These are phyloP conservation scores for rabbit (Oryctolagus cuniculus) DNA, from an alignment of 2,113 vertebrate genomes.

Conservation along the genomic window DNA sequence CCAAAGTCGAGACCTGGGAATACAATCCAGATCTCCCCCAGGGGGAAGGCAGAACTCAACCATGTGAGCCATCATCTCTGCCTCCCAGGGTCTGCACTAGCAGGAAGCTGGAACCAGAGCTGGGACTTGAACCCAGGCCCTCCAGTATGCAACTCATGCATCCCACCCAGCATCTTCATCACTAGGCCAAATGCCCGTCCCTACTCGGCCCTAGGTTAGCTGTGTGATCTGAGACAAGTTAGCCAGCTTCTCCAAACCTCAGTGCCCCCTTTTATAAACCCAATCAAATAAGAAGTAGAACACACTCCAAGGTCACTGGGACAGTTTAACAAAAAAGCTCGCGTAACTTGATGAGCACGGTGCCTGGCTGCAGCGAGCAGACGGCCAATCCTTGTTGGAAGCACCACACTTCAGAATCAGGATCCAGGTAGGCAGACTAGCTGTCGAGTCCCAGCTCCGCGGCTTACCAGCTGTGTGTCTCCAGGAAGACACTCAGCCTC, in stretches of 20 bases:
- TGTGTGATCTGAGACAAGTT: background rate
- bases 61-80: no score
- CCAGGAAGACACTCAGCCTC: background rate
- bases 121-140: no score
- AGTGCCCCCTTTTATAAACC: background rate
- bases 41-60: no score
- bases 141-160: no score
- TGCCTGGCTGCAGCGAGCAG: background rate
- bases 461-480: background rate
- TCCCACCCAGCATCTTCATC: no score
- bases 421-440: background rate
- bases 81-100: no score
- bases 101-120: no score
- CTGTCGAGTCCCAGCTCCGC: background rate
- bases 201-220: background rate
- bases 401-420: background rate
- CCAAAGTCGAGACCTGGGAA: no score
- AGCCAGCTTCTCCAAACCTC: background rate
- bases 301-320: background rate
- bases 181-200: no score
- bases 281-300: background rate
- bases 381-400: background rate
- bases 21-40: no score
- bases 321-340: accelerated
- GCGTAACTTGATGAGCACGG: accelerated